Evolutionary conservation across 2,113 vertebrate species (phyloP).

Genomic region (rat (Rattus norvegicus)): GRCr8 NC_086023.1:142889501-142890000

Average conservation of each 20-base stretch:
- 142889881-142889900: constrained; percentile 18
- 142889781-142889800: neutral
- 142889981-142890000: neutral
- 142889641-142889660: constrained; percentile 42
- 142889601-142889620: neutral
- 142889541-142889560: neutral
- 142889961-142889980: neutral
- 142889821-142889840: neutral
- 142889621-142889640: constrained; percentile 18
- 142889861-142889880: neutral
- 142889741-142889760: neutral
- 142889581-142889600: constrained; percentile 59
- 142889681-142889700: neutral
- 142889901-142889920: neutral
- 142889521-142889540: neutral
- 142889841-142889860: neutral
- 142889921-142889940: neutral
- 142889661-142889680: constrained; percentile 49
- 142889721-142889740: neutral
- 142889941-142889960: neutral
- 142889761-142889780: neutral
- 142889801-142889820: neutral
- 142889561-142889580: constrained; percentile 65
- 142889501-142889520: neutral
- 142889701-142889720: neutral